Base-by-base conservation (phyloP, 2,888 invertebrate species). In the Drosophila borborema region DNA sequence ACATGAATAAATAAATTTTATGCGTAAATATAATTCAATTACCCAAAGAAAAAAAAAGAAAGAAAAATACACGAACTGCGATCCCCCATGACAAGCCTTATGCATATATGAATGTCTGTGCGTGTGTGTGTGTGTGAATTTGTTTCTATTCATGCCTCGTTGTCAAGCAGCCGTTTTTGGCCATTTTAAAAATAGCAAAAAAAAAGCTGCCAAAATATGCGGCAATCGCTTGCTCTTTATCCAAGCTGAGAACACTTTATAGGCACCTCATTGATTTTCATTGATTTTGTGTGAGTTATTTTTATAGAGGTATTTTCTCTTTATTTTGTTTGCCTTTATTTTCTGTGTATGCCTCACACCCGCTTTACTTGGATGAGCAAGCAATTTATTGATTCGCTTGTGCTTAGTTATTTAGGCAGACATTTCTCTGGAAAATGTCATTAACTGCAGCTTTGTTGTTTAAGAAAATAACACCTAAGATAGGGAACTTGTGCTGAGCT, bases 1-100 rank as follows among this genome's bases (percentile, higher is more conserved):
- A 70, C 82, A 75, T 86, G 87, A 84, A 87, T 86, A 89, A 89
- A 86, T 86, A 84, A 80, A 80, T 81, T 78, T 78, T 67, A 81
- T 87, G 85, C 77, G 67, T 74, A 67, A 76, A 79, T 73, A 86
- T 84, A 80, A 84, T 86, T 80, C 85, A 86, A 87, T 86, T 86
- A 87, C 65, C 2, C 18, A 7, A 36, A 64, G 51, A 55, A 20
- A 14, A 55, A n/a, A 46, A 10, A 18, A 46, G 6, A 28, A 28
- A n/a, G 58, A 46, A 23, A 62, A 67, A 65, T 64, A 43, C 51
- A 51, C 58, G 23, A 49, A 53, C 45, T 46, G 51, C 28, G 43
- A 64, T 60, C 43, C 51, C 8, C 60, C 31, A 18, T 38, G 12
- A 31, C 38, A 20, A 4, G 38, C 8, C 28, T 10, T 41, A 10